Conservation (phyloP, 2,888 invertebrate genomes). For the Tetragonula carbonaria region DNA sequence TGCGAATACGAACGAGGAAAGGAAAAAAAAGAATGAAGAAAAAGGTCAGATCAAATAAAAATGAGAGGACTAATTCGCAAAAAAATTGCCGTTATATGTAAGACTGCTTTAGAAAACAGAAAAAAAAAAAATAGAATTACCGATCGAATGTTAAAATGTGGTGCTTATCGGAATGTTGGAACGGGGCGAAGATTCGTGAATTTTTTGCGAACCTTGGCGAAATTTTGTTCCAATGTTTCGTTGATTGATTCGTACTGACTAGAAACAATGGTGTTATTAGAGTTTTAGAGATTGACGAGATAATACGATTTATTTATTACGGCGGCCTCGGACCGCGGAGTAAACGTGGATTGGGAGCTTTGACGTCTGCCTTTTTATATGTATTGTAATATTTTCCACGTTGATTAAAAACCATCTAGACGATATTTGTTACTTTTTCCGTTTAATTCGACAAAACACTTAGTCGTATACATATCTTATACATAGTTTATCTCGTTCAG, state of each 20-base stretch:
- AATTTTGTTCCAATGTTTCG: constrained; percentile 45
- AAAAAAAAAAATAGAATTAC: constrained; percentile 58
- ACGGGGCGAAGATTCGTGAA: constrained; percentile 31
- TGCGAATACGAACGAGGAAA: background rate
- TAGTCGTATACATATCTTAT: background rate
- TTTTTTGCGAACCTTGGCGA: background rate
- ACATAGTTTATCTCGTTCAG: background rate
- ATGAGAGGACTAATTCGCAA: constrained; percentile 65
- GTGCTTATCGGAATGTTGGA: constrained; percentile 71
- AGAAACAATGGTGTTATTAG: constrained; percentile 75
- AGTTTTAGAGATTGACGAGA: constrained; percentile 74
- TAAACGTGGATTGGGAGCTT: constrained; percentile 67
- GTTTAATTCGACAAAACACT: background rate
- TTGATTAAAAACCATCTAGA: background rate
- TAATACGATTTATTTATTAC: constrained; percentile 75
- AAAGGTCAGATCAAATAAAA: constrained; percentile 17
- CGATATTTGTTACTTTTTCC: background rate
- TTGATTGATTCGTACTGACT: constrained; percentile 76
- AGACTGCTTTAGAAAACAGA: constrained; percentile 79
- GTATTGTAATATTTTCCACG: background rate
- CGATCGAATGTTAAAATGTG: constrained; percentile 64
- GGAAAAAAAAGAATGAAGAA: constrained; percentile 1
- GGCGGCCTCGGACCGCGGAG: constrained; percentile 71
- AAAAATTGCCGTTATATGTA: constrained; percentile 75
- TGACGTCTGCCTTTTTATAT: constrained; percentile 16